Base-by-base conservation (phyloP, 2,888 invertebrate genomes). In the Prostheceraeus crozeri region DNA sequence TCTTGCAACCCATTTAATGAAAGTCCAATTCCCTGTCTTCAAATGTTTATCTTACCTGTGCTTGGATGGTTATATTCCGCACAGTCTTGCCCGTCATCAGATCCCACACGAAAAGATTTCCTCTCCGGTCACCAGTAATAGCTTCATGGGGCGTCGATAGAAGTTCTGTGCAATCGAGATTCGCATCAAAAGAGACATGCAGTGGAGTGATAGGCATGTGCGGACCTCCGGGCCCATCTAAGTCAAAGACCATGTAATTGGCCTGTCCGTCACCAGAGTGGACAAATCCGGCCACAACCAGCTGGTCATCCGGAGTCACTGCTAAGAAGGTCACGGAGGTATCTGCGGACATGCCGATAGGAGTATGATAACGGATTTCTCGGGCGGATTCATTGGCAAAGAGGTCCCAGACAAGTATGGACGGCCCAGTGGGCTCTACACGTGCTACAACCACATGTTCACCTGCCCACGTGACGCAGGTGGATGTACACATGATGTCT, bases 51-150 rank as follows among this genome's bases (percentile, higher is more conserved):
- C n/a, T n/a, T n/a, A 60, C 14, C 8, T 35, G 46, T 2, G 60
- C 57, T 10, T 46, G 25, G n/a, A 60, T 60, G 2, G 35, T 14
- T 28, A 62, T 62, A 4, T 55, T 54, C 11, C 62, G 62, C 27
- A 56, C 27, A 11, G 55, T 51, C 31, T 63, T 40, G 14, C 64
- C 64, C 2, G 72, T 74, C 11, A 70, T 64, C 61, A 76, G 63
- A 62, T 71, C 74, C 76, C 76, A 76, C 54, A 76, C 68, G 25
- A 71, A 68, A 14, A 76, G 68, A 57, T 76, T 74, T 35, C 76
- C 76, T 59, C 73, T 72, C 23, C 74, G 64, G 14, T 74, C 69
- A 23, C 76, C 76, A 27, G 75, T 75, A 14, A 73, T 71, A 1
- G 72, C 74, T 62, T 74, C 74, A 52, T 8, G 3, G 8, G 8